Evolutionary conservation across 2,797 vertebrate species (phyloP).

Genomic region (Phataginus tetradactyla): DNA sequence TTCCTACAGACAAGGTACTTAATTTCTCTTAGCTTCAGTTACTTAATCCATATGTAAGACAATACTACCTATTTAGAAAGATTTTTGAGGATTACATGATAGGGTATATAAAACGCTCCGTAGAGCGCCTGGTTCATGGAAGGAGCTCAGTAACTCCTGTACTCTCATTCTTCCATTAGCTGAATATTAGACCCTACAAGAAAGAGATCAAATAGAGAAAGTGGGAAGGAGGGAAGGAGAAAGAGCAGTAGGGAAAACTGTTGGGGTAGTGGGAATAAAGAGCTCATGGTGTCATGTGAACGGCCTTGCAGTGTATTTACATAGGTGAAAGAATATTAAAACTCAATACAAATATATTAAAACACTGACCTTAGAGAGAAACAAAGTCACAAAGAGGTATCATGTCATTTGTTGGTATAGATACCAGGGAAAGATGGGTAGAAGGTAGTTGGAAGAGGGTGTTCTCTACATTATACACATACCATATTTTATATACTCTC

Average conservation of each 20-base stretch:
- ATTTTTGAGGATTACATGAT: neutral
- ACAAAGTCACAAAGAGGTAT: neutral
- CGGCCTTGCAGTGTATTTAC: neutral
- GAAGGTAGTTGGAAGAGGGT: neutral
- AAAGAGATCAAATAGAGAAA: neutral
- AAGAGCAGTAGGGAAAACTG: neutral
- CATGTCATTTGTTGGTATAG: neutral
- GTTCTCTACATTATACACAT: neutral
- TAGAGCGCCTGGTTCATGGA: neutral
- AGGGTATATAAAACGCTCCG: neutral
- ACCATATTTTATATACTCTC: neutral
- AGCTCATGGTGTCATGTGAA: neutral
- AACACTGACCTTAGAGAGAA: neutral
- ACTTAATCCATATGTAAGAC: neutral
- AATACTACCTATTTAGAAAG: neutral
- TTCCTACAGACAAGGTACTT: neutral
- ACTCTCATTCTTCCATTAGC: neutral
- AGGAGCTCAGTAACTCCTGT: neutral
- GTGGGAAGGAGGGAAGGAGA: neutral
- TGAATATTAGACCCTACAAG: neutral
- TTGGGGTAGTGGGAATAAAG: neutral
- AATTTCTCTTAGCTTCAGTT: neutral
- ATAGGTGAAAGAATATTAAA: neutral
- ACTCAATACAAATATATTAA: neutral
- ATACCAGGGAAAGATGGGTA: neutral